Base-by-base conservation (phyloP, 2,113 vertebrate species). In the Eupsittula cactorum region DNA sequence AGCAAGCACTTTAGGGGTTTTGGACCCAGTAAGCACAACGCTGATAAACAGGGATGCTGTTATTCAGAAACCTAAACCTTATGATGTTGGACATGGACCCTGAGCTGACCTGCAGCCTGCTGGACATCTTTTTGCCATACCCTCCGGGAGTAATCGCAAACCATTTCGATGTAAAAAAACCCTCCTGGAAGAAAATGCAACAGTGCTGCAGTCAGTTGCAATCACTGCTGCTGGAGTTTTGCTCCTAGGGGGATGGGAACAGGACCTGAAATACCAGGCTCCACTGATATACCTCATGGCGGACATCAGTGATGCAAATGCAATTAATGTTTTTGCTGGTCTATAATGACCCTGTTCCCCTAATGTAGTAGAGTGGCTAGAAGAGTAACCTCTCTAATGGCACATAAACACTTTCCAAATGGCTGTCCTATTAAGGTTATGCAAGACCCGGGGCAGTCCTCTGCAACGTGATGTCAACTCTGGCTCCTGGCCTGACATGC, bases 371-470 rank as follows among this genome's bases (percentile, higher is more conserved):
- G 50, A 67, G 47, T 64, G 69, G 52, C 82, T 93, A 82, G 47
- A 89, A 95, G 31, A 71, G 71, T 60, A 81, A 37, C 65, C 73
- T 82, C 73, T 92, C 65, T 82, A 91, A 93, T 65, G 73, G 68
- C 57, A 79, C 37, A 86, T 57, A 82, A 93, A 86, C 69, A 41
- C 44, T 94, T 86, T 90, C 44, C 46, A 91, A 95, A 69, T 75
- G 76, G 86, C 73, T 79, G 44, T 94, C 92, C 88, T 82, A 23
- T 92, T 92, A 91, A 88, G 73, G 83, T 96, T 96, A 93, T 86
- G 88, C 90, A 95, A 96, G 93, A 91, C 47, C 57, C 25, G 89
- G 46, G 55, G 77, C 82, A 84, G 83, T 75, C 68, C 74, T 95
- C 77, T 89, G 65, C 87, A 89, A 68, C 0, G 17, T 96, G 88